These are phyloP conservation scores for Seriola quinqueradiata DNA, from an alignment of 2,113 vertebrate genomes.

Conservation along the genomic window DNA sequence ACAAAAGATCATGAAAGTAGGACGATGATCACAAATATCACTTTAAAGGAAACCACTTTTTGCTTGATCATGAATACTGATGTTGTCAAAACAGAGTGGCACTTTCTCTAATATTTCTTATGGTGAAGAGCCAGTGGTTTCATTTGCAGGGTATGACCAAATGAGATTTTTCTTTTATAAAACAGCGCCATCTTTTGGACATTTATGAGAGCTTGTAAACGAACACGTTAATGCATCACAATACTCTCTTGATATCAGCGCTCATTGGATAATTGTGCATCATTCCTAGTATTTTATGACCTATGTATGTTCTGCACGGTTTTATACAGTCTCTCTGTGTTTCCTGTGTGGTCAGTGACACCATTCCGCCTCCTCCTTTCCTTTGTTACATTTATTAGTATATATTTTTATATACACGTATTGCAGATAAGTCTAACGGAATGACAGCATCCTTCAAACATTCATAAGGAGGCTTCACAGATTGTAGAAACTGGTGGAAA, in stretches of 20 bases:
- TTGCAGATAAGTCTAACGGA: neutral
- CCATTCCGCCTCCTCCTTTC: neutral
- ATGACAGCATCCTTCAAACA: neutral
- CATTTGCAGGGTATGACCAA: neutral
- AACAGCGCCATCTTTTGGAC: slow-evolving; percentile 67
- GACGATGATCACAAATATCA: too few species aligned
- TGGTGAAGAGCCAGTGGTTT: neutral
- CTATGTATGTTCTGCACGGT: too few species aligned
- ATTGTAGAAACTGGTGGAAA: neutral
- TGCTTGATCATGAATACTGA: too few species aligned
- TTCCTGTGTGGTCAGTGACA: too few species aligned
- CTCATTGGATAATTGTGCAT: neutral
- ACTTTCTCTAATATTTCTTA: too few species aligned
- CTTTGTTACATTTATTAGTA: neutral
- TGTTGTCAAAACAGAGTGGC: too few species aligned
- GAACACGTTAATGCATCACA: neutral
- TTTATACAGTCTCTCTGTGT: too few species aligned
- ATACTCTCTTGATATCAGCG: neutral
- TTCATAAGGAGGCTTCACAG: rapidly evolving
- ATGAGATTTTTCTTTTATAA: neutral
- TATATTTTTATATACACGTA: too few species aligned
- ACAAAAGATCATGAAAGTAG: too few species aligned
- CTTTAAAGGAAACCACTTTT: too few species aligned
- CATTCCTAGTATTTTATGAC: neutral
- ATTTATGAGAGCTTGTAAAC: neutral